Conservation (phyloP, 2,888 invertebrate species). For the Zaprionus obscuricornis region DNA sequence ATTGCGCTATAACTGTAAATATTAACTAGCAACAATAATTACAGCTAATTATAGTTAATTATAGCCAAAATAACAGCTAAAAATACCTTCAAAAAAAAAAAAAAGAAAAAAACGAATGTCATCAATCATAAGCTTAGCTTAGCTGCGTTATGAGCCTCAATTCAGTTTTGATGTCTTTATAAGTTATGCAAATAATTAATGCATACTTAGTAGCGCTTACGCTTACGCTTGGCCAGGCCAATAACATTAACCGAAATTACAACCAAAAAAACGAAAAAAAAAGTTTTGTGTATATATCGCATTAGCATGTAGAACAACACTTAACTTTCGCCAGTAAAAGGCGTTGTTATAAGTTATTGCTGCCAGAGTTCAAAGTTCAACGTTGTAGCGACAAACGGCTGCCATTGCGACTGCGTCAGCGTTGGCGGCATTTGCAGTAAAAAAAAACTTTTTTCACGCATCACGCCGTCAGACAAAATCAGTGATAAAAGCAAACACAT, state of each 20-base stretch:
- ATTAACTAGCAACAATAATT: too few relatives aligned
- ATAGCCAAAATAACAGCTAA: too few relatives aligned
- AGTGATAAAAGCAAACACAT: constrained; percentile 35
- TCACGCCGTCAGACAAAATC: constrained; percentile 40
- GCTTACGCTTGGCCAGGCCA: constrained; percentile 22
- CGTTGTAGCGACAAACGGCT: background rate
- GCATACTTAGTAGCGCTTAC: constrained; percentile 32
- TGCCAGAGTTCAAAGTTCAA: too few relatives aligned
- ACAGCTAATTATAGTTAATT: too few relatives aligned
- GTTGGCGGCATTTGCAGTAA: constrained; percentile 47
- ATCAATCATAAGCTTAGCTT: too few relatives aligned
- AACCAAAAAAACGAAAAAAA: too few relatives aligned
- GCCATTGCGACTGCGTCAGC: constrained; percentile 22
- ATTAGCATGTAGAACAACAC: constrained; percentile 43
- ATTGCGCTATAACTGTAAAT: too few relatives aligned
- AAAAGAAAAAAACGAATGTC: too few relatives aligned
- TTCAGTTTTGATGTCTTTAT: constrained; percentile 19
- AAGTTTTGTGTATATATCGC: constrained; percentile 32
- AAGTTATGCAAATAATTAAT: constrained; percentile 74
- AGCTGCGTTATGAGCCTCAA: too few relatives aligned
- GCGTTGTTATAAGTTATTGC: constrained; percentile 16
- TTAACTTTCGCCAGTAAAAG: constrained; percentile 28
- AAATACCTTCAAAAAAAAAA: too few relatives aligned
- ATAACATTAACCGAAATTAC: constrained; percentile 60
- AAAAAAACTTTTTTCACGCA: constrained; percentile 54